A percentile compares a stretch with the other conserved stretches of the same genome.
These are phyloP conservation scores for Thinocorus orbignyianus DNA, from an alignment of 2,113 vertebrate genomes.

Conservation along the genomic window DNA sequence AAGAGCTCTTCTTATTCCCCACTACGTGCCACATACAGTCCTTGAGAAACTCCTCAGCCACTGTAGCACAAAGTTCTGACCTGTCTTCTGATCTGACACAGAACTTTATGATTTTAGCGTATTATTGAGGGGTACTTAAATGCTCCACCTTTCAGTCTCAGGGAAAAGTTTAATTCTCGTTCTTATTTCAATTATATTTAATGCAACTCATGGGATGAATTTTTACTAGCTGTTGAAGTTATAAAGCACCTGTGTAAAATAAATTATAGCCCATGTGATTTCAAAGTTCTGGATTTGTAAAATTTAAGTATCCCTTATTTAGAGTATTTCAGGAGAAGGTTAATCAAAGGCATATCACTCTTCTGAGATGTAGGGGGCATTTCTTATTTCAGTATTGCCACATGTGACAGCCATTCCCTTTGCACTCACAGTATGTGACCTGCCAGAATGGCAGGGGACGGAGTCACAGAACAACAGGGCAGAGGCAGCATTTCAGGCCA, in stretches of 20 bases:
- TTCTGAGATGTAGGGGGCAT: rapidly evolving
- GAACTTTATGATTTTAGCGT: neutral
- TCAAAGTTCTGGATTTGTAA: neutral
- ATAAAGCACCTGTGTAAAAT: neutral
- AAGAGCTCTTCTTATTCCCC: neutral
- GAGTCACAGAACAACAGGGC: neutral
- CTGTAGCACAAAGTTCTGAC: neutral
- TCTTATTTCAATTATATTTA: neutral
- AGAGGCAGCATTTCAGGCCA: neutral
- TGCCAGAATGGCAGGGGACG: neutral
- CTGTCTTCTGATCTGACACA: neutral
- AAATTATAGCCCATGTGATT: neutral
- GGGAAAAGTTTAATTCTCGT: neutral
- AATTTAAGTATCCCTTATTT: neutral
- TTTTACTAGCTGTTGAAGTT: neutral
- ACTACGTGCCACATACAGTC: neutral
- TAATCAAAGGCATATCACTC: neutral
- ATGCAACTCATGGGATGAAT: neutral
- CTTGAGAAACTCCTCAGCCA: neutral
- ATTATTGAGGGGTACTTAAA: neutral
- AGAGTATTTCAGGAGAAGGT: neutral
- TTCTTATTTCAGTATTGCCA: neutral
- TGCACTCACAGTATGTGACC: no score
- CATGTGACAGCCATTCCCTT: neutral
- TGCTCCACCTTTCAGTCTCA: neutral